Conservation (phyloP, 2,113 vertebrate genomes). For the Aleadryas rufinucha region DNA sequence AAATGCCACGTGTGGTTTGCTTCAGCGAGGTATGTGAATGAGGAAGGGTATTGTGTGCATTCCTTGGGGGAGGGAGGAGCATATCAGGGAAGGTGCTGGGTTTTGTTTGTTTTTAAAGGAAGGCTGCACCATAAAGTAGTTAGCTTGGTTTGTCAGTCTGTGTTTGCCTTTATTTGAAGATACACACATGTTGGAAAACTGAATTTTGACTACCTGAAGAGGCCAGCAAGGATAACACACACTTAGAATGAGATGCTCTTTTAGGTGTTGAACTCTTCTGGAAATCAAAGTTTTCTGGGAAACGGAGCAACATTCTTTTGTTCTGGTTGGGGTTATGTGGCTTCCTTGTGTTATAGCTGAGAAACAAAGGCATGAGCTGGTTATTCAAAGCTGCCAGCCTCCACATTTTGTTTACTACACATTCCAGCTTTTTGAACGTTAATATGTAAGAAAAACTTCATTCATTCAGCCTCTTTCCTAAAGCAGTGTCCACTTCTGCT, state of each 20-base stretch:
- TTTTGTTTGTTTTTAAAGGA: neutral
- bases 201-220: neutral
- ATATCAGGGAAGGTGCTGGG: neutral
- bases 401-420: neutral
- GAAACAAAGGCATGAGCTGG: neutral
- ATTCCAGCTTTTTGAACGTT: neutral
- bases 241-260: neutral
- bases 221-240: neutral
- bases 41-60: neutral
- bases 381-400: neutral
- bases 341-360: neutral
- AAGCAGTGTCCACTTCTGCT: neutral
- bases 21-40: neutral
- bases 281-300: neutral
- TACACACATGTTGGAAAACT: neutral
- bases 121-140: neutral
- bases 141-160: neutral
- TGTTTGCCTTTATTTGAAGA: neutral
- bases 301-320: neutral
- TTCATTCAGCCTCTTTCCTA: neutral
- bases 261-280: neutral
- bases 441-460: neutral
- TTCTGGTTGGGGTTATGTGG: neutral
- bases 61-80: neutral
- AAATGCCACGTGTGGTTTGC: neutral